These are phyloP conservation scores for Drosophila saltans DNA, from an alignment of 1,140 invertebrate species.

Conservation along the genomic window DNA sequence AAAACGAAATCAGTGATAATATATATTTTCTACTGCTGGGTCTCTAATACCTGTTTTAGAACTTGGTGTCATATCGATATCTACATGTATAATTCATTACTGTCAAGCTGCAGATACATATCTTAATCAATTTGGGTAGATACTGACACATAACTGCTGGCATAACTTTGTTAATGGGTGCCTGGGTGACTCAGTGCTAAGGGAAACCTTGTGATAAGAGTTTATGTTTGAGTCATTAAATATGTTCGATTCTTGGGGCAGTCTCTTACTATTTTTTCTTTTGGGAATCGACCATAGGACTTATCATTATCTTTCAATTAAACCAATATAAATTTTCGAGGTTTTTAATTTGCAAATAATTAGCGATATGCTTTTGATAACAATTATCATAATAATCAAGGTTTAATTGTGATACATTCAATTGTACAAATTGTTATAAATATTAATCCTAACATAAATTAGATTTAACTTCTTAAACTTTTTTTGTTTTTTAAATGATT, in stretches of 20 bases:
- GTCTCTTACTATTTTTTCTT: neutral
- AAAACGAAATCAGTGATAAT: too few relatives aligned
- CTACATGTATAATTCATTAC: slow-evolving; percentile 14
- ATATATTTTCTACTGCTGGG: too few relatives aligned
- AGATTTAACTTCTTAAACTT: too few relatives aligned
- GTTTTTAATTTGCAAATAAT: neutral
- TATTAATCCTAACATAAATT: too few relatives aligned
- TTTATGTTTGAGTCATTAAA: neutral
- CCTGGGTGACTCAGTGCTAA: neutral
- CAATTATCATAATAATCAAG: too few relatives aligned
- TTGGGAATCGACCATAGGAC: neutral
- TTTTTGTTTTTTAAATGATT: too few relatives aligned
- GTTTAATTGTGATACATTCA: too few relatives aligned
- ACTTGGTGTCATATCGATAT: slow-evolving; percentile 12
- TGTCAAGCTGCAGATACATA: neutral
- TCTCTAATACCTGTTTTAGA: too few relatives aligned
- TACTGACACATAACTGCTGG: neutral
- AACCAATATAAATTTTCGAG: neutral
- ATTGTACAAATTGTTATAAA: too few relatives aligned
- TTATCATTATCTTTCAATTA: neutral
- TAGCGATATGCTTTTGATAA: too few relatives aligned
- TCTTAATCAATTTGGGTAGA: slow-evolving; percentile 6
- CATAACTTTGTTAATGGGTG: neutral
- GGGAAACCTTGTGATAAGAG: slow-evolving; percentile 1
- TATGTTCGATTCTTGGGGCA: neutral